Evolutionary conservation across 1,140 invertebrate genomes (phyloP).

Genomic region (Leptopilina boulardi): DNA sequence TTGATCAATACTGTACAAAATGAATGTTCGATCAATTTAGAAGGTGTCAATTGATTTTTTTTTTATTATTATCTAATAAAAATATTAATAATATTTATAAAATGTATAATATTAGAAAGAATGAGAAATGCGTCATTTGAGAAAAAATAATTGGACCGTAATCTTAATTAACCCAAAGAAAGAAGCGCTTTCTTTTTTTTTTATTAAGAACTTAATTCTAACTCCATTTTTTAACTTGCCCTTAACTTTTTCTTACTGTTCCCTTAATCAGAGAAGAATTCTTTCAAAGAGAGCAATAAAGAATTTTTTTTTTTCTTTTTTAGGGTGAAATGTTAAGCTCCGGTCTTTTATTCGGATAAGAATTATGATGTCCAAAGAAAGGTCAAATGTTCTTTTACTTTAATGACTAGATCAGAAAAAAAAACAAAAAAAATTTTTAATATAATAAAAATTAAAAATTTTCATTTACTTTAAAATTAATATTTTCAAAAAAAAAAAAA

Average conservation of each 20-base stretch:
- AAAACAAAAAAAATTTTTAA: too few relatives aligned
- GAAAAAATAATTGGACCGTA: background rate
- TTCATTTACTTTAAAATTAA: too few relatives aligned
- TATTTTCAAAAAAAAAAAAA: too few relatives aligned
- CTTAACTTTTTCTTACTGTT: slow-evolving; percentile 15
- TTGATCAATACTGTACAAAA: background rate
- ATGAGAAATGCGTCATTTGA: background rate
- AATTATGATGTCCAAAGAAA: background rate
- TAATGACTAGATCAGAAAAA: background rate
- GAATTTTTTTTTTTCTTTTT: background rate
- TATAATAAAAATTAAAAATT: too few relatives aligned
- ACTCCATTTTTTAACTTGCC: slow-evolving; percentile 3
- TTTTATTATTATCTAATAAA: too few relatives aligned
- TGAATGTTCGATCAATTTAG: too few relatives aligned
- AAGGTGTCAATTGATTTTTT: too few relatives aligned
- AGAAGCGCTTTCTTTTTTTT: background rate
- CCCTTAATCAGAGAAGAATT: slow-evolving; percentile 14
- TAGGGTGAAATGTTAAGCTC: background rate
- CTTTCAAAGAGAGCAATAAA: background rate
- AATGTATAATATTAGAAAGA: too few relatives aligned
- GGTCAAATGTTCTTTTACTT: background rate
- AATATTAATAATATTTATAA: too few relatives aligned
- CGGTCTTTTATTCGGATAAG: background rate
- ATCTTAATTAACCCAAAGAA: background rate
- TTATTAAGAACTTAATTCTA: slow-evolving; percentile 14